Base-by-base conservation (phyloP, 2,888 invertebrate genomes). In the Sesia apiformis region DNA sequence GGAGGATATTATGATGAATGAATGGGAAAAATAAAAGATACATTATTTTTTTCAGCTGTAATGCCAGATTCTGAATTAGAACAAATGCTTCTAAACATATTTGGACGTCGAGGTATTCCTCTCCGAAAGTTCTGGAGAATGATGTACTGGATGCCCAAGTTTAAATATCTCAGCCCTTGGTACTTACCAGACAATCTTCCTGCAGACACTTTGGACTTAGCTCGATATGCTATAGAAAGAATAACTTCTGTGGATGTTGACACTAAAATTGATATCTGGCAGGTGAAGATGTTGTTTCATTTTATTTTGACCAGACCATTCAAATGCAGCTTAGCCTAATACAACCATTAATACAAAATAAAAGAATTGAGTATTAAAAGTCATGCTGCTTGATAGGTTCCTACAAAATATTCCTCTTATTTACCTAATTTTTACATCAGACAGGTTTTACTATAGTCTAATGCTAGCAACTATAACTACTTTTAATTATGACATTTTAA, bases 131-230 rank as follows among this genome's bases (percentile, higher is more conserved):
- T 91, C 69, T 94, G 94, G 94, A 89, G 95, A 6, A 94, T 96
- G 94, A 92, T 94, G 92, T 96, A 96, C 69, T 96, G 95, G 96
- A 94, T 95, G 94, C 98, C 98, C 0, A 99, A 99, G 78, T 97
- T 99, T 74, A 96, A 94, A 72, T 94, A 98, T 73, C 78, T 95
- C 0, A 96, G 95, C 55, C 98, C 98, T 0, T 98, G 96, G 95
- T 92, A 92, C 4, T 78, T 96, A 54, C 97, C 97, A 0, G 91
- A 93, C 53, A 91, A 93, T 0, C 74, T 96, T n/a, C 97, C 98
- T 0, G 88, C 91, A 61, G 95, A 96, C 69, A 90, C 93, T 0
- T 79, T 94, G 7, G 94, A 95, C 69, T 77, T 98, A 52, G 98
- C 98, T 0, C 92, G 92, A 72, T 70, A 97, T 55, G 98, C 97